These are phyloP conservation scores for Taeniopygia guttata DNA, from an alignment of 2,797 vertebrate genomes.

Conservation along the genomic window DNA sequence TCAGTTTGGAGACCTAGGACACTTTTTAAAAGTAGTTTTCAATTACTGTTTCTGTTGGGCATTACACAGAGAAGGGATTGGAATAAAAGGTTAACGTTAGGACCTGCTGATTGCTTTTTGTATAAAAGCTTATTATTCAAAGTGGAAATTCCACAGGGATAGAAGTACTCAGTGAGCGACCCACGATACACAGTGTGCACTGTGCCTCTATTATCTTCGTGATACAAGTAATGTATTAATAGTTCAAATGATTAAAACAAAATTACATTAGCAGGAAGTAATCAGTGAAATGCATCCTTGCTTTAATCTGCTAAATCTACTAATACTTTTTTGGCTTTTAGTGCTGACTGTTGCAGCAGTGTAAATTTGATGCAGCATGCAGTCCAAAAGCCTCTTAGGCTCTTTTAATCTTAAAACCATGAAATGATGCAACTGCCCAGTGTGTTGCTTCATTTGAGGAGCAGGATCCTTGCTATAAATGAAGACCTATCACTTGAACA, in stretches of 20 bases:
- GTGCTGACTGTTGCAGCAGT: constrained; percentile 32
- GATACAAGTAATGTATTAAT: not conserved
- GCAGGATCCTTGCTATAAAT: not conserved
- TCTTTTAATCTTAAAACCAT: constrained; percentile 52
- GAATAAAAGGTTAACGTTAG: not conserved
- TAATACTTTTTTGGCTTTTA: constrained; percentile 52
- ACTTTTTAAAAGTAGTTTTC: not conserved
- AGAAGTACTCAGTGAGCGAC: not conserved
- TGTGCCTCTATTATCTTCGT: not conserved
- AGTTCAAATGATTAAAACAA: constrained; percentile 56
- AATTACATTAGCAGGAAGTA: constrained; percentile 64
- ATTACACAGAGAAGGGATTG: not conserved
- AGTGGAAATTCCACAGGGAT: not conserved
- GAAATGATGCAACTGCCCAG: constrained; percentile 19
- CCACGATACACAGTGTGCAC: not conserved
- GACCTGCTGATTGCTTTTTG: not conserved
- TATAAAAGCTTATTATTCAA: not conserved
- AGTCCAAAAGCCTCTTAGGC: constrained; percentile 61
- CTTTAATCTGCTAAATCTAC: constrained; percentile 58
- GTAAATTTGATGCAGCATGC: constrained; percentile 43
- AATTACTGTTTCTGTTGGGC: not conserved
- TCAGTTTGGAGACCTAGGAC: not conserved
- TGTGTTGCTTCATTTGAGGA: not conserved
- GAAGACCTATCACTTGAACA: not conserved
- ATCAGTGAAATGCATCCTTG: constrained; percentile 69